Percentiles rank a stretch among this genome's conserved stretches.
These are phyloP conservation scores for Dysidea cf. avara DNA, from an alignment of 37 sponge, comb jelly and placozoan genomes.

Conservation along the genomic window DNA sequence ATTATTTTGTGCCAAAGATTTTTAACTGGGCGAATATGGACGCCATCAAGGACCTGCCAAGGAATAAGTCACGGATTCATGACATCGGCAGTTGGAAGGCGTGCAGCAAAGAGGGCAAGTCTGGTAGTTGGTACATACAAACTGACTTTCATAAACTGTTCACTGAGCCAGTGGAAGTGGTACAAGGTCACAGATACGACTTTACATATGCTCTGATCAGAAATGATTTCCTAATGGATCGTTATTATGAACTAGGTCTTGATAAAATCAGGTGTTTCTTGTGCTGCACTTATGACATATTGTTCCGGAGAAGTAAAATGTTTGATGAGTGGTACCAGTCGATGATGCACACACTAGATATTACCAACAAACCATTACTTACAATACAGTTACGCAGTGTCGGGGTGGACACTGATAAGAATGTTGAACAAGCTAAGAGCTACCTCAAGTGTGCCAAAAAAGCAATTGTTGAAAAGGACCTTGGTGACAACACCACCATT, in stretches of 20 bases:
- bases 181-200: slow-evolving; percentile 49
- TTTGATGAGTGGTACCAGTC: slow-evolving; percentile 41
- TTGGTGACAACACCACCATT: background rate
- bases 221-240: slow-evolving; percentile 34
- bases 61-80: slow-evolving; percentile 1
- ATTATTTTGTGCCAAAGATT: slow-evolving; percentile 43
- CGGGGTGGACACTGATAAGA: slow-evolving; percentile 12
- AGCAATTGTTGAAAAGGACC: slow-evolving; percentile 16
- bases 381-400: slow-evolving; percentile 31
- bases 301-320: slow-evolving; percentile 35
- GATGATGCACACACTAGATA: slow-evolving; percentile 18
- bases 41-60: slow-evolving; percentile 14
- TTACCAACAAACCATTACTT: slow-evolving; percentile 1
- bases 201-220: slow-evolving; percentile 49
- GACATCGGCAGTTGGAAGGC: slow-evolving; percentile 66
- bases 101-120: slow-evolving; percentile 11
- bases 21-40: slow-evolving; percentile 42
- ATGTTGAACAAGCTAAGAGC: background rate
- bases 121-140: slow-evolving; percentile 53
- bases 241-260: slow-evolving; percentile 40
- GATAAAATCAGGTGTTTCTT: slow-evolving; percentile 44
- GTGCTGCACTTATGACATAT: slow-evolving; percentile 48
- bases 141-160: slow-evolving; percentile 38
- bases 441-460: slow-evolving; percentile 31
- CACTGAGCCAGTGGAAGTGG: slow-evolving; percentile 39